phyloP scores from a whole-genome alignment of 2,113 vertebrate species.

The Mesoclemmys tuberculata region DNA sequence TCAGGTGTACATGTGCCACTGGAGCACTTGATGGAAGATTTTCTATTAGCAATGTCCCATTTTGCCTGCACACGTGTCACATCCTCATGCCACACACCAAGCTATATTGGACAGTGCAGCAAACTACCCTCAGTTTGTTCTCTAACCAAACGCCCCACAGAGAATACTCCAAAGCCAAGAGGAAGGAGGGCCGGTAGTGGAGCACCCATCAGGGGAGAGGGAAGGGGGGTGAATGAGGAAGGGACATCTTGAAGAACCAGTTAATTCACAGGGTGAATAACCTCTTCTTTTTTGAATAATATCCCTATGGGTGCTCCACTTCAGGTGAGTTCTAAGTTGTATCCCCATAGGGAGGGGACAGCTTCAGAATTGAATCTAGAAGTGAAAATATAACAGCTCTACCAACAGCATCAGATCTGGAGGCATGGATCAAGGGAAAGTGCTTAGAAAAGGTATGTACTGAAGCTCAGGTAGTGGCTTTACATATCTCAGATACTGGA shows the following conservation, averaged over 20 bases:
- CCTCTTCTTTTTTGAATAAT: background rate
- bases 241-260: background rate
- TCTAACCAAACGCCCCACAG: background rate
- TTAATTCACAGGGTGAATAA: background rate
- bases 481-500: background rate
- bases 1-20: background rate
- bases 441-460: background rate
- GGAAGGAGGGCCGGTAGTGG: background rate
- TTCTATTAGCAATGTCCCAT: background rate
- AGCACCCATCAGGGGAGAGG: background rate
- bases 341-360: background rate
- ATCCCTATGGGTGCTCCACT: background rate
- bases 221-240: too few species aligned
- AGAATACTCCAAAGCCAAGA: background rate
- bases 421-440: background rate
- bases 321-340: background rate
- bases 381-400: background rate
- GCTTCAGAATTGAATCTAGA: background rate
- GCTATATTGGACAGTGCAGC: background rate
- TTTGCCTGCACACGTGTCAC: background rate
- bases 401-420: background rate
- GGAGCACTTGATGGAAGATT: background rate
- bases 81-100: background rate
- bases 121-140: background rate
- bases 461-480: background rate